These are phyloP conservation scores for Craniophora ligustri DNA, from an alignment of 2,888 invertebrate species.

Conservation along the genomic window DNA sequence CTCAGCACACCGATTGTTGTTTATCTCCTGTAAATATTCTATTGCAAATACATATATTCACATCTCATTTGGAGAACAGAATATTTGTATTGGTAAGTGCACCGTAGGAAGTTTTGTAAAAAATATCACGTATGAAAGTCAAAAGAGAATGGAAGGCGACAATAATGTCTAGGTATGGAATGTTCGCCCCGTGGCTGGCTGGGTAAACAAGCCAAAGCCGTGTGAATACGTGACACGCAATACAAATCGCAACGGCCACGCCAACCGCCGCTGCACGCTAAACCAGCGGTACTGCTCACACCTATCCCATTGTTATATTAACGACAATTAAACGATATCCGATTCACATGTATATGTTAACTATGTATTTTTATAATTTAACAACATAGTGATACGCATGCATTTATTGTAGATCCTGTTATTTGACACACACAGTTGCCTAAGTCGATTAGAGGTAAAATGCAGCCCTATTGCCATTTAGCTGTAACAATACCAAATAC, in stretches of 20 bases:
- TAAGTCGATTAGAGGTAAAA: no score
- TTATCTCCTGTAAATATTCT: constrained; percentile 61
- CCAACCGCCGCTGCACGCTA: constrained; percentile 31
- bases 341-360: constrained; percentile 3
- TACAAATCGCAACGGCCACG: constrained; percentile 52
- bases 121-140: constrained; percentile 48
- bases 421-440: no score
- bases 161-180: constrained; percentile 59
- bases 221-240: constrained; percentile 75
- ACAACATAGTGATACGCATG: no score
- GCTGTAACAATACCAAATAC: no score
- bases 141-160: constrained; percentile 52
- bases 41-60: constrained; percentile 46
- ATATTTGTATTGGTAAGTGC: constrained; percentile 31
- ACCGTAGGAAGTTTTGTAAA: constrained; percentile 40
- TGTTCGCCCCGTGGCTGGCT: constrained; percentile 60
- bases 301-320: constrained; percentile 48
- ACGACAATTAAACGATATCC: constrained; percentile 38
- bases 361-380: no score
- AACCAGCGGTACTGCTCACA: constrained; percentile 46
- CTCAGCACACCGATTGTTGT: constrained; percentile 67
- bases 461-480: no score
- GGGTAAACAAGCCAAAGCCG: constrained; percentile 73
- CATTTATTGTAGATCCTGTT: no score
- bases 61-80: constrained; percentile 36